Conservation (phyloP, 2,797 vertebrate genomes). For the Muraenolepis orangiensis region DNA sequence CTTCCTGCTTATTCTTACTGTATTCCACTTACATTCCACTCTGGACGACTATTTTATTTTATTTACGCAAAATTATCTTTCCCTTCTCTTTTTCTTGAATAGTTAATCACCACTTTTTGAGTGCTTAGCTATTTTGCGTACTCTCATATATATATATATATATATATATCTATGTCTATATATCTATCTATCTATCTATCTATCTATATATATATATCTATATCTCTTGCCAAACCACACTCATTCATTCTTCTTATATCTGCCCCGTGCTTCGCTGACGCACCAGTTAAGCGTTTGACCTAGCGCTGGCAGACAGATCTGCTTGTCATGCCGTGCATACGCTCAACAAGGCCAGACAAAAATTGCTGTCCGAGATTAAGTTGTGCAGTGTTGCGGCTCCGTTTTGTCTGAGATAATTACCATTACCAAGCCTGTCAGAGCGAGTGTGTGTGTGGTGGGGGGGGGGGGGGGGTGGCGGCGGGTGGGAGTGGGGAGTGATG, state of each 20-base stretch:
- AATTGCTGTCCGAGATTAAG: slow-evolving; percentile 45
- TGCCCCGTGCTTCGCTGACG: slow-evolving; percentile 28
- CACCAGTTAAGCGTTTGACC: slow-evolving; percentile 47
- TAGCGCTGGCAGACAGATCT: slow-evolving; percentile 43
- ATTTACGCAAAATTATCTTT: background rate
- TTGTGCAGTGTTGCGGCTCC: slow-evolving; percentile 37
- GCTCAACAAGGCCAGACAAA: slow-evolving; percentile 38
- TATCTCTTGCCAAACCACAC: background rate
- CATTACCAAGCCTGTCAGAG: slow-evolving; percentile 55
- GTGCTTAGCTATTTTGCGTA: background rate
- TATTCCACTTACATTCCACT: slow-evolving; percentile 41
- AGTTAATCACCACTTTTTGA: background rate
- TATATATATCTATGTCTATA: too few relatives aligned
- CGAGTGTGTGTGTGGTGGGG: too few relatives aligned
- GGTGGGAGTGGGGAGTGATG: too few relatives aligned
- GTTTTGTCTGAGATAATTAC: slow-evolving; percentile 55
- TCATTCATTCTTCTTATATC: slow-evolving; percentile 9
- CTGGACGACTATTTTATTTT: slow-evolving; percentile 24
- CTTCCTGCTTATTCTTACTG: slow-evolving; percentile 50
- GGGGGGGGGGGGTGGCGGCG: slow-evolving; percentile 37
- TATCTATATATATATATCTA: too few relatives aligned
- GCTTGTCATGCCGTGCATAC: slow-evolving; percentile 48
- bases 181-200: too few relatives aligned
- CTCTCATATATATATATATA: too few relatives aligned
- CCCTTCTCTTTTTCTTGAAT: slow-evolving; percentile 10